Evolutionary conservation across 1,140 invertebrate species (phyloP), one percentile per base, ranked within the genome.

Genomic region (Drosophila suzukii): DNA sequence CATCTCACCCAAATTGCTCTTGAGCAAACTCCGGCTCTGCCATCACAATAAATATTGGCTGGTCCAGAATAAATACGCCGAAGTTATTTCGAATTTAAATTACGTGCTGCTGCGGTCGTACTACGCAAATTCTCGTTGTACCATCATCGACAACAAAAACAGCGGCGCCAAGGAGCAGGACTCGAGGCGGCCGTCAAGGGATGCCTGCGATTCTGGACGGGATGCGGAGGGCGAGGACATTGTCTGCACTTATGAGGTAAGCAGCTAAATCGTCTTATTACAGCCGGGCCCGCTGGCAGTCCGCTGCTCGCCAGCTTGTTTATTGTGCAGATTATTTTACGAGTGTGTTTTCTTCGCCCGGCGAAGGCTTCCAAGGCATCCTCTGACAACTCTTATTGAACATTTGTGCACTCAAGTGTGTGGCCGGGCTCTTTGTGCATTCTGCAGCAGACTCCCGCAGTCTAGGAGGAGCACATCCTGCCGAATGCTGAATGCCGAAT

Each of bases 21-120:
- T 92, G 80, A 88, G 65, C 81, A 88, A 92, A 91, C 81, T 92
- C 63, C 81, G 85, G 51, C 80, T 92, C 54, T 92, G 92, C 68
- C 81, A 84, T 78, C 76, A 91, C 80, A 92, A 92, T 80, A 92
- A 91, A 90, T 92, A 92, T 91, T 92, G 92, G 92, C 79, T 92
- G 71, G 91, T 92, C 70, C 92, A 92, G 78, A 91, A 91, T 91
- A 92, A 92, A 91, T 92, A 92, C 72, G 90, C 90, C 68, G 91
- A 92, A 83, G 90, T 92, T 82, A 89, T 92, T 78, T 88, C 91
- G 60, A 92, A 91, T 91, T 91, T 92, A 79, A 90, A 92, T 90
- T 91, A 91, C 82, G 75, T 83, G 66, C 78, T 81, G 17, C 67
- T 92, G 34, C 88, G 78, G 56, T 75, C 74, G 32, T 88, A 82